These are phyloP conservation scores for Conchocele bisecta DNA, from an alignment of 2,888 invertebrate species.

Conservation along the genomic window DNA sequence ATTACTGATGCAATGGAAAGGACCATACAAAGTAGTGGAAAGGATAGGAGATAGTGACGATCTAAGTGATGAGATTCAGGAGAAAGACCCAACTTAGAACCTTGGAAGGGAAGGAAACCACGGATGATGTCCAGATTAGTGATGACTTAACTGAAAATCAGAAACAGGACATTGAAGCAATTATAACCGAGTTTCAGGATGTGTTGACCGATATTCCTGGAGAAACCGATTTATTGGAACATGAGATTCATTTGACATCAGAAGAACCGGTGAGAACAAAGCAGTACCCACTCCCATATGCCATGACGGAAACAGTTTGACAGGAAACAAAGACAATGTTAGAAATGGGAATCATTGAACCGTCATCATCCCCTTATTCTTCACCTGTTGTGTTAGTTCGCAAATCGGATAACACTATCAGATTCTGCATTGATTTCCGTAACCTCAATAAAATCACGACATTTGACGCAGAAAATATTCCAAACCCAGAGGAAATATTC, in stretches of 20 bases:
- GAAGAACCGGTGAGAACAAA: not conserved
- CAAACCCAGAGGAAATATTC: conserved; percentile 35
- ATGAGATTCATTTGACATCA: not conserved
- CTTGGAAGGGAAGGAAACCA: not conserved
- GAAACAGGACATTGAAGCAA: conserved; percentile 6
- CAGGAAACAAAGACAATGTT: conserved; percentile 16
- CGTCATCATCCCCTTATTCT: conserved; percentile 26
- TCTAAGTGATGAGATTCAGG: too few relatives aligned
- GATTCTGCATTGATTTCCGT: conserved; percentile 48
- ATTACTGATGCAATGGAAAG: too few relatives aligned
- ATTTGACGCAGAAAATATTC: conserved; percentile 49
- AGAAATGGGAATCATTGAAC: conserved; percentile 19
- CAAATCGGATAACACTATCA: conserved; percentile 32
- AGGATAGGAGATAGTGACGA: too few relatives aligned
- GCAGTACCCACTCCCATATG: conserved; percentile 17
- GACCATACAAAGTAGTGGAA: too few relatives aligned
- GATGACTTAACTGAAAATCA: not conserved
- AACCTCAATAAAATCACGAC: conserved; percentile 37
- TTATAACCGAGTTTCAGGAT: conserved; percentile 8
- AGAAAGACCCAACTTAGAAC: too few relatives aligned
- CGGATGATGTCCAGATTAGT: conserved; percentile 6
- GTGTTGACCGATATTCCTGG: conserved; percentile 25
- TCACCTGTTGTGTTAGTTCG: conserved; percentile 38
- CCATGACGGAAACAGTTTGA: conserved; percentile 1
- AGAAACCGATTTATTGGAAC: not conserved